These are phyloP conservation scores for Rhinella marina DNA, from an alignment of 2,797 vertebrate species.

Conservation along the genomic window DNA sequence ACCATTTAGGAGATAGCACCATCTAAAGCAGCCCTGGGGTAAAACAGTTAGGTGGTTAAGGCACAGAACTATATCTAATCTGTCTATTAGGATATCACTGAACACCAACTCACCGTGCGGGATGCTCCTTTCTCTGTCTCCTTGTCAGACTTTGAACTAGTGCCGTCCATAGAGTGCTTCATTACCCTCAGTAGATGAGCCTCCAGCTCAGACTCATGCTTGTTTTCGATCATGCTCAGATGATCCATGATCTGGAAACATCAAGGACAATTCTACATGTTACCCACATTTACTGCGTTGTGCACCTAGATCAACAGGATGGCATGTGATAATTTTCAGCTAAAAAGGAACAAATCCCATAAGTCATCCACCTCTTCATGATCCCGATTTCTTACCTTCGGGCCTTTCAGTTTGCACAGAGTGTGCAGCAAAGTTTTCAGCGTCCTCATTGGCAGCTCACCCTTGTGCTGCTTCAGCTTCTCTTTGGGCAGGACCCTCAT, in stretches of 20 bases:
- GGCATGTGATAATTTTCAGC: too few relatives aligned
- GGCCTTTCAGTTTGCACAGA: constrained; percentile 91
- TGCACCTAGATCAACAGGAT: not conserved
- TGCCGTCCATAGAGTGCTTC: constrained; percentile 87
- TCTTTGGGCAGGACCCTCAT: constrained; percentile 98
- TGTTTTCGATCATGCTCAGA: constrained; percentile 96
- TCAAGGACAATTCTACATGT: not conserved
- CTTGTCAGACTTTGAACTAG: constrained; percentile 84
- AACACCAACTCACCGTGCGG: constrained; percentile 75
- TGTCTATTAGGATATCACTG: not conserved
- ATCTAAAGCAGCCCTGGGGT: too few relatives aligned
- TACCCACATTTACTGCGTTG: not conserved
- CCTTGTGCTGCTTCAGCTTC: constrained; percentile 95
- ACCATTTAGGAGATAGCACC: too few relatives aligned
- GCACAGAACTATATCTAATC: not conserved
- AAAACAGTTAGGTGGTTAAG: too few relatives aligned
- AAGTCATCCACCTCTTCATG: too few relatives aligned
- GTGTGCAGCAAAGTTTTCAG: constrained; percentile 94
- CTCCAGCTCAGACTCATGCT: constrained; percentile 95
- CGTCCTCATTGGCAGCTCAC: constrained; percentile 92
- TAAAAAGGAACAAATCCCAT: too few relatives aligned
- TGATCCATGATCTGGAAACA: constrained; percentile 90
- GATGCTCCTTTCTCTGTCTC: constrained; percentile 89
- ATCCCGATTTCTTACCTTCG: constrained; percentile 77
- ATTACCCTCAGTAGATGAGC: constrained; percentile 88